phyloP scores from a whole-genome alignment of 2,113 vertebrate genomes.

The Vicugna pacos region DNA sequence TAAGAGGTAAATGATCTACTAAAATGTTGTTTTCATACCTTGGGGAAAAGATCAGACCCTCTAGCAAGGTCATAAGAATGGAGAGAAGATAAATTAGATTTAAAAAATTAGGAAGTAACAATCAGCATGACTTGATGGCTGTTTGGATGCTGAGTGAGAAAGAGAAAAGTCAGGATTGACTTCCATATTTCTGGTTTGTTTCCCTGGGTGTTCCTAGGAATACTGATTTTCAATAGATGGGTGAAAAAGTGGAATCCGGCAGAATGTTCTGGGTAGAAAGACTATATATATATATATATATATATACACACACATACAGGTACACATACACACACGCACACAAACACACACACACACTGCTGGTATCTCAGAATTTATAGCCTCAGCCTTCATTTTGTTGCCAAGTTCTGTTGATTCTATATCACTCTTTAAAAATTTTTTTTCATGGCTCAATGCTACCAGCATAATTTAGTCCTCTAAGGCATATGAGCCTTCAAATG shows the following conservation, averaged over 20 bases:
- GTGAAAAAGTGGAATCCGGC: background rate
- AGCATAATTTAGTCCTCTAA: background rate
- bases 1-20: background rate
- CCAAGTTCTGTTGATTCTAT: background rate
- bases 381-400: background rate
- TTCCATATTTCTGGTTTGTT: background rate
- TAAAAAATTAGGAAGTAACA: background rate
- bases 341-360: background rate
- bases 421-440: background rate
- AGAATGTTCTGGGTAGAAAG: background rate
- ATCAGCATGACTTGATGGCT: background rate
- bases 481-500: background rate
- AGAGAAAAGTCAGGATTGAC: background rate
- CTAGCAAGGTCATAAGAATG: background rate
- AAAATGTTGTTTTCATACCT: background rate
- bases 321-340: too few species aligned
- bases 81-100: slow-evolving; percentile 23
- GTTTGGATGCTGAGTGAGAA: background rate
- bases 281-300: too few species aligned
- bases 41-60: background rate
- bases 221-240: background rate
- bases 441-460: background rate
- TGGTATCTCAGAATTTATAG: background rate
- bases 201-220: background rate
- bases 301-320: too few species aligned